Percentiles rank a stretch among this genome's conserved stretches.
Conservation (phyloP, 2,888 invertebrate genomes). For the Coremacera marginata region DNA sequence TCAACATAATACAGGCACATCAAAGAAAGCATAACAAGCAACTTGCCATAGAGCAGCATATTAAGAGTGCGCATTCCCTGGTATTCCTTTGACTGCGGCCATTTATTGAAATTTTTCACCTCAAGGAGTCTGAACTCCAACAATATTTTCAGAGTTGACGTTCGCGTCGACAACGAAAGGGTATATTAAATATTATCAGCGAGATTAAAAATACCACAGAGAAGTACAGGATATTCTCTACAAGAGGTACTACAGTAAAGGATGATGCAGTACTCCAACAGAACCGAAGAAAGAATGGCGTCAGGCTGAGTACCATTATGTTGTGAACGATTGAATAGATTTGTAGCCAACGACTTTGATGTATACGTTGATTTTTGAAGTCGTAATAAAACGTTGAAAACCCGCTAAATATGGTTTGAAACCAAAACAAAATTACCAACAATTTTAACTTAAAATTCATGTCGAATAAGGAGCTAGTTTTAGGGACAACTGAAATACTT, state of each 20-base stretch:
- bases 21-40: background rate
- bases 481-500: too few species aligned
- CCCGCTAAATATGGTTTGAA: background rate
- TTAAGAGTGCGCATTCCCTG: background rate
- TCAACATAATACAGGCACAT: background rate
- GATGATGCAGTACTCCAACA: background rate
- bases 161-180: background rate
- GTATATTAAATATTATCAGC: background rate
- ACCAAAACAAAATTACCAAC: too few species aligned
- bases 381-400: background rate
- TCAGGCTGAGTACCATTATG: background rate
- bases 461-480: too few species aligned
- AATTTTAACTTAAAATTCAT: too few species aligned
- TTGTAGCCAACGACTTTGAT: background rate
- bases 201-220: background rate
- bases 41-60: background rate
- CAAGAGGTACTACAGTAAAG: too few species aligned
- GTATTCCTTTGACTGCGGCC: too few species aligned
- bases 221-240: background rate
- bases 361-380: background rate
- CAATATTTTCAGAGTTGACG: background rate
- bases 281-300: background rate
- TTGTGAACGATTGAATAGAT: background rate
- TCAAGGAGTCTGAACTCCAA: background rate
- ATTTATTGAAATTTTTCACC: background rate